These are phyloP conservation scores for Lordiphosa stackelbergi DNA, from an alignment of 1,140 invertebrate genomes.

Conservation along the genomic window DNA sequence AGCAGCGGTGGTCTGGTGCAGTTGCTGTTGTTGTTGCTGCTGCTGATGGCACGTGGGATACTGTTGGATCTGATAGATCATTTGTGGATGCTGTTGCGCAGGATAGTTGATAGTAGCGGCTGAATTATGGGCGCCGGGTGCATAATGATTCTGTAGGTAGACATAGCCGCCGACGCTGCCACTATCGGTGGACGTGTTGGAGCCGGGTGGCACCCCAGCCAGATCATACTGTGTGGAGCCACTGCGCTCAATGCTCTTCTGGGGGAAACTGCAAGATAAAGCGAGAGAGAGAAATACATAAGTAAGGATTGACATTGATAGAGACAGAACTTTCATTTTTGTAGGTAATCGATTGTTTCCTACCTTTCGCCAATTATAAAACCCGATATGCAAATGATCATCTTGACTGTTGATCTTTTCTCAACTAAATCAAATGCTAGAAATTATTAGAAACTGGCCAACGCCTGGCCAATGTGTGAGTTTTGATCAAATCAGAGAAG, in stretches of 20 bases:
- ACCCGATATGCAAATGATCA: constrained; percentile 84
- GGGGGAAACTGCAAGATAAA: constrained; percentile 69
- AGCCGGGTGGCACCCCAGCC: constrained; percentile 51
- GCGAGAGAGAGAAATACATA: neutral
- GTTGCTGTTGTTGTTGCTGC: constrained; percentile 52
- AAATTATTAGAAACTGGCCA: neutral
- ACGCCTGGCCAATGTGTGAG: neutral
- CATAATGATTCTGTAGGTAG: constrained; percentile 76
- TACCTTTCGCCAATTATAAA: constrained; percentile 82
- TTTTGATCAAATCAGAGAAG: neutral
- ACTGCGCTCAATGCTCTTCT: constrained; percentile 73
- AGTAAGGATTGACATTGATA: constrained; percentile 10
- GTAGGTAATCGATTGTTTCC: constrained; percentile 27
- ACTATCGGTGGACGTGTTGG: constrained; percentile 47
- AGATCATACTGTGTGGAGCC: constrained; percentile 71
- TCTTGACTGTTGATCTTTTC: constrained; percentile 51
- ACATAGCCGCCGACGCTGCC: constrained; percentile 69
- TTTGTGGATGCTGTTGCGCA: constrained; percentile 65
- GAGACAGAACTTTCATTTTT: constrained; percentile 50
- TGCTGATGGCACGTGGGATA: constrained; percentile 76
- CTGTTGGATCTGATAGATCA: constrained; percentile 72
- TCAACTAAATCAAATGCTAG: neutral
- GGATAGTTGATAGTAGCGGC: constrained; percentile 69
- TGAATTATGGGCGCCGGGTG: constrained; percentile 58
- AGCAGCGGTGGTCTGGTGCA: constrained; percentile 31